Conservation (phyloP, 2,888 invertebrate species). For the Melanostoma mellinum region DNA sequence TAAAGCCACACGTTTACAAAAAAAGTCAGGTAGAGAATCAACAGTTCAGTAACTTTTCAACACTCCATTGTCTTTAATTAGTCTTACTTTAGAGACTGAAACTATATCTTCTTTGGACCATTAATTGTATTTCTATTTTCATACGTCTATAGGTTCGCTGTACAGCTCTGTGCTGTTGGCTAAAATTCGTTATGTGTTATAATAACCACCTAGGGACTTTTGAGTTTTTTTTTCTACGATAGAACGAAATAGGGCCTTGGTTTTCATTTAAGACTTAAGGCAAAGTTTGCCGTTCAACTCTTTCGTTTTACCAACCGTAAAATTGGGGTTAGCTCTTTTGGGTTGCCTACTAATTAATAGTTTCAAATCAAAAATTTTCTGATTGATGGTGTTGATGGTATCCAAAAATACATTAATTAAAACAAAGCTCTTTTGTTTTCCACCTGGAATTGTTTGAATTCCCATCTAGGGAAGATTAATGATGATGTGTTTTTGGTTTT, state of each 20-base stretch:
- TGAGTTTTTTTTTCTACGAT: background rate
- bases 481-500: constrained; percentile 24
- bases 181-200: constrained; percentile 1
- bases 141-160: background rate
- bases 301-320: constrained; percentile 8
- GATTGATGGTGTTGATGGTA: background rate
- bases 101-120: background rate
- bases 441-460: constrained; percentile 16
- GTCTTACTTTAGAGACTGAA: constrained; percentile 6
- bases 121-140: background rate
- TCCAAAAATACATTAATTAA: too few species aligned
- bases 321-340: constrained; percentile 59
- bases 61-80: background rate
- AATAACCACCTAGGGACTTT: constrained; percentile 14
- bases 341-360: constrained; percentile 16
- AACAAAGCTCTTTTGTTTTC: constrained; percentile 24
- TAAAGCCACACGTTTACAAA: background rate
- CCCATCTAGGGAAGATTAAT: constrained; percentile 43
- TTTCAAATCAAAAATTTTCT: background rate
- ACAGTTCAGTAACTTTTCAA: constrained; percentile 16
- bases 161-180: constrained; percentile 6
- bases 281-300: constrained; percentile 22
- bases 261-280: background rate
- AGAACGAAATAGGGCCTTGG: background rate
- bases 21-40: background rate